Base-by-base conservation (phyloP, 2,113 vertebrate genomes). In the Abramis brama region DNA sequence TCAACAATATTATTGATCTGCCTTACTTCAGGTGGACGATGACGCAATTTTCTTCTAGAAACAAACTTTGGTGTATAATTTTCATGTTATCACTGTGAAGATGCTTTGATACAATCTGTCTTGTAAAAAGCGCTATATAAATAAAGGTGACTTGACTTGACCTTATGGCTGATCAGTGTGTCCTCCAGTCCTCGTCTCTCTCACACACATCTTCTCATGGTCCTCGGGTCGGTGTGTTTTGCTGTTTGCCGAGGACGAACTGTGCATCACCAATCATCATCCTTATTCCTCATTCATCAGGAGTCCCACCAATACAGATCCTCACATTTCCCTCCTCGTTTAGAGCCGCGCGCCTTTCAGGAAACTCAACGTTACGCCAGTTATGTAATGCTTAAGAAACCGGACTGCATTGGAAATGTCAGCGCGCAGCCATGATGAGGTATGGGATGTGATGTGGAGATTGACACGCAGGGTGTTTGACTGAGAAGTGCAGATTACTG, bases 231-330 rank as follows among this genome's bases (percentile, higher is more conserved):
- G 17, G 52, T 19, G 2, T 55, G 52, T 2, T 55, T 55, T 84
- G 86, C 87, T 68, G 55, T 91, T 93, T 93, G 93, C 93, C 93
- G 50, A 71, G 89, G 91, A 90, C 88, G 77, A 43, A 90, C 88
- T 83, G 83, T 86, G 91, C 89, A 90, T 91, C 91, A 81, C 88
- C 87, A 91, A 90, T 92, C 89, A 91, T 70, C 85, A 88, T 90
- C 86, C 75, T 91, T 88, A 91, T 92, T 93, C 88, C 79, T 71
- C 88, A 93, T 93, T 92, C 92, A 89, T 90, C 88, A 89, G 81
- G 78, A 91, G 85, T 93, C 8, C 13, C 94, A 92, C 19, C 55
- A 57, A 57, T 23, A 23, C 19, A 21, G 19, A 55, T 55, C 52
- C 6, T 90, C 88, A 81, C 68, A 76, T 87, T 78, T 71, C 57